Evolutionary conservation across 2,888 invertebrate genomes (phyloP).

Genomic region (Priocnemis perturbator): DNA sequence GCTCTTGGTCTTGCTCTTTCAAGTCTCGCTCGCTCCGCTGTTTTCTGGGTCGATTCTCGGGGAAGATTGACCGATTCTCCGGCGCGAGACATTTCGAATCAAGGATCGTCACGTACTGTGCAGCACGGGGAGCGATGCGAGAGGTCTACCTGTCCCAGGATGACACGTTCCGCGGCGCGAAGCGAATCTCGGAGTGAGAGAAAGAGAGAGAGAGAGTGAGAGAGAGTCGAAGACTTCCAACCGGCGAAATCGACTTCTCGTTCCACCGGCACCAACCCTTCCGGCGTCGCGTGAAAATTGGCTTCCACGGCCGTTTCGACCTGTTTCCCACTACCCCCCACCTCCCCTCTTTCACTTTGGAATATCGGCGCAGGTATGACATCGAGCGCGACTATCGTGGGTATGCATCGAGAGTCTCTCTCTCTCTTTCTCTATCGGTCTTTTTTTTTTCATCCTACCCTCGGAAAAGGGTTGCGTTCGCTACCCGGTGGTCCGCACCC

Average conservation of each 20-base stretch:
- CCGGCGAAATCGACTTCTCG: too few species aligned
- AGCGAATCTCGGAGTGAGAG: too few species aligned
- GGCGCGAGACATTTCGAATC: slow-evolving; percentile 24
- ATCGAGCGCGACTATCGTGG: slow-evolving; percentile 33
- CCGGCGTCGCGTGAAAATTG: slow-evolving; percentile 63
- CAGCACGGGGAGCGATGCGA: too few species aligned
- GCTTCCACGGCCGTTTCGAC: slow-evolving; percentile 58
- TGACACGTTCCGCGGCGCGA: too few species aligned
- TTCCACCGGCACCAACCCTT: slow-evolving; percentile 21
- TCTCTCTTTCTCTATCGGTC: slow-evolving; percentile 11
- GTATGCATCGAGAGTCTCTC: slow-evolving; percentile 30
- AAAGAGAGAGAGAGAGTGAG: too few species aligned
- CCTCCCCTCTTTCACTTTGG: slow-evolving; percentile 1
- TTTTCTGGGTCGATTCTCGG: slow-evolving; percentile 14
- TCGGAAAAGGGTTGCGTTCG: too few species aligned
- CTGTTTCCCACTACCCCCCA: slow-evolving; percentile 42
- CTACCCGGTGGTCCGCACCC: background rate
- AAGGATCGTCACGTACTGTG: too few species aligned
- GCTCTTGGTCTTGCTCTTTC: slow-evolving; percentile 42
- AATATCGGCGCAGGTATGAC: too few species aligned
- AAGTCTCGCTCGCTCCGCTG: background rate
- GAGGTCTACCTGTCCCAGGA: too few species aligned
- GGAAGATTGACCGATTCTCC: too few species aligned
- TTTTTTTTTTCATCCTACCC: background rate
- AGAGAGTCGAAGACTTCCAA: too few species aligned